Percentiles rank a stretch among this genome's conserved stretches.
Conservation (phyloP, 2,113 vertebrate species). For the Patagioenas fasciata region DNA sequence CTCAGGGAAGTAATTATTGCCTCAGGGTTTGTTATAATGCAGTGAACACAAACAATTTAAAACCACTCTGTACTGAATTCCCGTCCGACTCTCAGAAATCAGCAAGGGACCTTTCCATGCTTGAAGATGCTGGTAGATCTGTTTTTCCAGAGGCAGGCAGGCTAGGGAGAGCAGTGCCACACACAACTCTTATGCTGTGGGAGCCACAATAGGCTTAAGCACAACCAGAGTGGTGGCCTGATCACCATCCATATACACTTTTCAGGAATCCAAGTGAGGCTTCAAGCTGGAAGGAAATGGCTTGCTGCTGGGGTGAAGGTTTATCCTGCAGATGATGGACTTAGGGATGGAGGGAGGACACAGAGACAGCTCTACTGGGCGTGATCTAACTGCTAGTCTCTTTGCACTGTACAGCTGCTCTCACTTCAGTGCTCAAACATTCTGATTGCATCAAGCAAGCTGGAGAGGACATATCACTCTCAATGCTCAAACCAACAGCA, state of each 20-base stretch:
- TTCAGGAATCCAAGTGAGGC: neutral
- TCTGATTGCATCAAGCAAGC: neutral
- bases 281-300: neutral
- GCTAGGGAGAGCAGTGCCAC: neutral
- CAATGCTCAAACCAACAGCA: neutral
- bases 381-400: neutral
- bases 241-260: neutral
- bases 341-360: neutral
- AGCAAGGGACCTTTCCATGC: neutral
- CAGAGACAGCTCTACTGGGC: neutral
- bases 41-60: neutral
- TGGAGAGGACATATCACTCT: neutral
- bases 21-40: neutral
- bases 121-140: neutral
- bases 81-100: neutral
- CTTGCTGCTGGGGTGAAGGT: neutral
- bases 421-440: neutral
- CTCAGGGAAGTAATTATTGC: conserved; percentile 52
- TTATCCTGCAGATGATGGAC: neutral
- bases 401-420: neutral
- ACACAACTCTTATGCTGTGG: rapidly evolving
- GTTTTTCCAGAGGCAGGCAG: neutral
- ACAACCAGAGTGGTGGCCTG: neutral
- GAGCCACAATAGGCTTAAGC: neutral
- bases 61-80: neutral